Conservation (phyloP, 2,113 vertebrate species). For the Pavo muticus region DNA sequence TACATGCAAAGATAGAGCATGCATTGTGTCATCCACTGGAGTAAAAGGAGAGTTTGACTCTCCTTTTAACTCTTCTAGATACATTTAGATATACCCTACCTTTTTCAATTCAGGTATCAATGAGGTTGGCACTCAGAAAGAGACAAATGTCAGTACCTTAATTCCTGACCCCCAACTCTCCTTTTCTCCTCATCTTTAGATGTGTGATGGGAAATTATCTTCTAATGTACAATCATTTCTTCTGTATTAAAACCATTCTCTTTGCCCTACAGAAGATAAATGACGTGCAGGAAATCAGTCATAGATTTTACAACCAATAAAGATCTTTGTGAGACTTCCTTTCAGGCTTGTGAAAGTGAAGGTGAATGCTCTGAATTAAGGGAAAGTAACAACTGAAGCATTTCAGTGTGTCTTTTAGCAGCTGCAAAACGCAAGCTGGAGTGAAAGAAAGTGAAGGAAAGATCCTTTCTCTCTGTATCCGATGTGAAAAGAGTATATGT, state of each 20-base stretch:
- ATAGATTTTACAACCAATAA: neutral
- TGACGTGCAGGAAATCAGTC: neutral
- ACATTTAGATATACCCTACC: neutral
- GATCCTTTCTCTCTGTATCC: neutral
- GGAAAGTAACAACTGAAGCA: neutral
- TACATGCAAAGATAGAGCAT: accelerated
- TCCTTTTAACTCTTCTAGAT: neutral
- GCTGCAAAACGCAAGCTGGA: neutral
- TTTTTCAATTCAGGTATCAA: accelerated
- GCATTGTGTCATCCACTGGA: too few relatives aligned
- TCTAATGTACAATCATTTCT: neutral
- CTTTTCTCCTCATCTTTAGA: neutral
- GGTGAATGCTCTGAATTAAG: neutral
- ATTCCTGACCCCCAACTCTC: accelerated
- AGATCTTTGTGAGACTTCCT: neutral
- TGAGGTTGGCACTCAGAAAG: neutral
- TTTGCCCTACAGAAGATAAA: neutral
- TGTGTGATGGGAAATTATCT: neutral
- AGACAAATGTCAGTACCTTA: neutral
- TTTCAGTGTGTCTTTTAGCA: neutral
- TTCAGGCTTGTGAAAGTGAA: neutral
- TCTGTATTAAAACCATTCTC: neutral
- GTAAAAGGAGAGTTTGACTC: neutral
- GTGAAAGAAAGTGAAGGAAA: neutral
- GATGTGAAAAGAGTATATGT: neutral